Percentiles rank a stretch among this genome's conserved stretches.
Conservation (phyloP, 92 coral and sea anemone species). For the Porites lobata region DNA sequence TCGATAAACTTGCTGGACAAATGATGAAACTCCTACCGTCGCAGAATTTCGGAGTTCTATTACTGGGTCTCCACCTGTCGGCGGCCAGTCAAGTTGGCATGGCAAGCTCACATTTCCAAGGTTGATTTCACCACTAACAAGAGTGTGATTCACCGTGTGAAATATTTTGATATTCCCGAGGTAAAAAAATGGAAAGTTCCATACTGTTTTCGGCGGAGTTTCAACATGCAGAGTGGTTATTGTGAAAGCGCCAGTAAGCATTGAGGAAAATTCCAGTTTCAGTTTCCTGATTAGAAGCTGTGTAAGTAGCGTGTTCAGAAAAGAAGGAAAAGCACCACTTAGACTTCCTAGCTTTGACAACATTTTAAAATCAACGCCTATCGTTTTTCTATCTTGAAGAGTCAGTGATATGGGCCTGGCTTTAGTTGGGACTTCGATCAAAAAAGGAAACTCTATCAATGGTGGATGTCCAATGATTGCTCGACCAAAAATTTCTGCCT, state of each 20-base stretch:
- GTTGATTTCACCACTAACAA: conserved; percentile 39
- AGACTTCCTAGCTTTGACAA: conserved; percentile 54
- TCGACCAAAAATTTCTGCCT: conserved; percentile 47
- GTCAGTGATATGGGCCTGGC: conserved; percentile 10
- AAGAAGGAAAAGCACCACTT: conserved; percentile 30
- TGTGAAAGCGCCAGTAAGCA: conserved; percentile 6
- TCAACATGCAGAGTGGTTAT: background rate
- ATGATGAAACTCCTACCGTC: conserved; percentile 11
- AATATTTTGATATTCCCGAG: conserved; percentile 27
- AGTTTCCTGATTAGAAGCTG: conserved; percentile 30
- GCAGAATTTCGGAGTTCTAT: conserved; percentile 19
- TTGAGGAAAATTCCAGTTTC: conserved; percentile 31
- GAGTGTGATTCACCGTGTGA: conserved; percentile 17
- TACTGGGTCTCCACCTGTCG: conserved; percentile 17
- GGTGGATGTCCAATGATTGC: conserved; percentile 52
- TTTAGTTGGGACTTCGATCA: conserved; percentile 43
- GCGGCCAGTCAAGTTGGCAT: conserved; percentile 50
- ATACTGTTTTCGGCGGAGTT: conserved; percentile 26
- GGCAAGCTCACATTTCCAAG: conserved; percentile 48
- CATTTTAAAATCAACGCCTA: conserved; percentile 27
- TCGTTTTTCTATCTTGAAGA: conserved; percentile 53
- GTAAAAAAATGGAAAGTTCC: conserved; percentile 50
- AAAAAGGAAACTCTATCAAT: conserved; percentile 50
- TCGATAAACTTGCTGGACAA: conserved; percentile 35
- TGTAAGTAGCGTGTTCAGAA: conserved; percentile 27